A percentile compares a stretch with the other conserved stretches of the same genome.
These are phyloP conservation scores for Miniopterus natalensis DNA, from an alignment of 2,113 vertebrate genomes.

Conservation along the genomic window DNA sequence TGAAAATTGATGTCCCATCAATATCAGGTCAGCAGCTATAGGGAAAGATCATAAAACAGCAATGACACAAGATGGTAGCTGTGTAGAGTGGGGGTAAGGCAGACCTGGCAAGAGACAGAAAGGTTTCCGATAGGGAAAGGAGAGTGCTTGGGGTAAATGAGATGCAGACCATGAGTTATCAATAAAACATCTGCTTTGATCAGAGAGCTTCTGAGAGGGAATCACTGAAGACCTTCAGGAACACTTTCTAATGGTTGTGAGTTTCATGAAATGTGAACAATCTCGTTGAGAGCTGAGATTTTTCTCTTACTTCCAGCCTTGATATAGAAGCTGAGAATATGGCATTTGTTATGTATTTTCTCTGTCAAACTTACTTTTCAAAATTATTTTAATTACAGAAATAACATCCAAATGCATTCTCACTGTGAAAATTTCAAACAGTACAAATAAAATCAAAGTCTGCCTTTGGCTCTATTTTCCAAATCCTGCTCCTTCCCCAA, in stretches of 20 bases:
- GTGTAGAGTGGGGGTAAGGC: not conserved
- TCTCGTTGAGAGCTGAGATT: not conserved
- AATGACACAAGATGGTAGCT: not conserved
- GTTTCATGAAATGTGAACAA: not conserved
- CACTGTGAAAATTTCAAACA: not conserved
- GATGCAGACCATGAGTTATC: not conserved
- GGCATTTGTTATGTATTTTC: not conserved
- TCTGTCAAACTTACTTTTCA: not conserved
- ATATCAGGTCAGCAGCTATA: not conserved
- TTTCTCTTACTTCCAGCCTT: not conserved
- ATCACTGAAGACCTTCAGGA: not conserved
- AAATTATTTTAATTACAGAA: conserved; percentile 7
- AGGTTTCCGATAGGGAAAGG: not conserved
- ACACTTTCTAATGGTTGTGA: not conserved
- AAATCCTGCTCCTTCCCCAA: not conserved
- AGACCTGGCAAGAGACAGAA: not conserved
- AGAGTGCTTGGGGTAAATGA: not conserved
- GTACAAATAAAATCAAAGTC: not conserved
- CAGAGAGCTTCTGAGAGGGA: not conserved
- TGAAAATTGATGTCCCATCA: not conserved
- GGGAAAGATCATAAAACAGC: not conserved
- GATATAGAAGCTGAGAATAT: not conserved
- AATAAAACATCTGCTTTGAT: not conserved
- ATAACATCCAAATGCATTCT: not conserved
- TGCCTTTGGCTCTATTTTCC: not conserved